A percentile compares a stretch with the other conserved stretches of the same genome.
phyloP scores from a whole-genome alignment of 2,888 invertebrate species.

The Tigriopus californicus region DNA sequence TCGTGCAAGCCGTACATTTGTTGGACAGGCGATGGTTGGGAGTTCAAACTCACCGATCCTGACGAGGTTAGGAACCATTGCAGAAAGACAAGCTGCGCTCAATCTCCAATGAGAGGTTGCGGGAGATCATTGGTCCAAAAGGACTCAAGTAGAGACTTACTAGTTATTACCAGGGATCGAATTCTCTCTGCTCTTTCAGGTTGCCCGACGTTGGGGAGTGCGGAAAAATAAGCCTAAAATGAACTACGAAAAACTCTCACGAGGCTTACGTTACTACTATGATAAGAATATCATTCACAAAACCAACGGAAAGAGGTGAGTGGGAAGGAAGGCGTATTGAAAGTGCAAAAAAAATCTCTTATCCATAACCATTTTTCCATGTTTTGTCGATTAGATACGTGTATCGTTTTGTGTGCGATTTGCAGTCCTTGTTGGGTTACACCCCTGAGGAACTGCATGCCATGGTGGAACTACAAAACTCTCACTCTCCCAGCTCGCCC shows the following conservation, averaged over 20 bases:
- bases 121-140: neutral
- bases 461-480: constrained; percentile 68
- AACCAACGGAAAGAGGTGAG: constrained; percentile 60
- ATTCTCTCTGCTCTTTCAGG: constrained; percentile 12
- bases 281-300: constrained; percentile 99
- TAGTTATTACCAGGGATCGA: neutral
- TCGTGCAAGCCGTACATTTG: constrained; percentile 89
- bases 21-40: constrained; percentile 98
- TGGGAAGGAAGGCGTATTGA: neutral
- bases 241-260: constrained; percentile 95
- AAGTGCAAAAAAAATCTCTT: neutral
- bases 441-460: constrained; percentile 87
- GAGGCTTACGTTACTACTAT: constrained; percentile 91
- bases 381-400: constrained; percentile 46
- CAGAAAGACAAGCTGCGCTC: neutral
- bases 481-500: too few relatives aligned
- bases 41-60: constrained; percentile 92
- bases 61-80: constrained; percentile 51
- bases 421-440: constrained; percentile 81
- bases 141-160: neutral
- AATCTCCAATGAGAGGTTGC: neutral
- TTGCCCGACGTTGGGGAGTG: constrained; percentile 76
- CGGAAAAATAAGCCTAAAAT: constrained; percentile 93
- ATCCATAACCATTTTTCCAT: neutral
- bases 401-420: constrained; percentile 93